Evolutionary conservation across 2,113 vertebrate genomes (phyloP).

Genomic region (Menidia beryllina): DNA sequence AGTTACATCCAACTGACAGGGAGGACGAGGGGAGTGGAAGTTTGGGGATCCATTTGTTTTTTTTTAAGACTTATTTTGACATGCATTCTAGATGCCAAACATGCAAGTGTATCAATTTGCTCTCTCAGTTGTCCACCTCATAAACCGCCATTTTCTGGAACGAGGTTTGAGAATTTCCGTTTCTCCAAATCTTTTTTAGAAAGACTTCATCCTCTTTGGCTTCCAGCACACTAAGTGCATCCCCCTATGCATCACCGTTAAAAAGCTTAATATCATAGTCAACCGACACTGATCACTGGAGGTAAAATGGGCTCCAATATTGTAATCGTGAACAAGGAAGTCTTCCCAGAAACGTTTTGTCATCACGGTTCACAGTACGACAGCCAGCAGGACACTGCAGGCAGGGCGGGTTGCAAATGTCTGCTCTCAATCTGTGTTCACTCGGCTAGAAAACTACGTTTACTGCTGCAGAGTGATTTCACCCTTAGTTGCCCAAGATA

Average conservation of each 20-base stretch:
- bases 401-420: not conserved
- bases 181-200: too few relatives aligned
- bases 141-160: too few relatives aligned
- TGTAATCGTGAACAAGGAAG: not conserved
- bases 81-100: not conserved
- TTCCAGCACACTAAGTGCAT: too few relatives aligned
- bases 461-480: conserved; percentile 31
- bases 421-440: conserved; percentile 19
- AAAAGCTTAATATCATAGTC: not conserved
- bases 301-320: not conserved
- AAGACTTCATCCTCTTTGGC: too few relatives aligned
- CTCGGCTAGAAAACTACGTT: conserved; percentile 31
- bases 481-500: conserved; percentile 17
- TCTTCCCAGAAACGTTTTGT: conserved; percentile 20
- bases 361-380: not conserved
- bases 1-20: conserved; percentile 3
- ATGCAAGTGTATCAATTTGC: not conserved
- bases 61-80: too few relatives aligned
- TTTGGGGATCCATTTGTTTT: conserved; percentile 13
- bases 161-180: too few relatives aligned
- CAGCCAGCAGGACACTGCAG: conserved; percentile 31
- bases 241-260: too few relatives aligned
- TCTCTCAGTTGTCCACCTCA: not conserved
- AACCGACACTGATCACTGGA: not conserved
- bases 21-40: not conserved